Percentiles rank a stretch among this genome's conserved stretches.
These are phyloP conservation scores for Pelagia noctiluca DNA, from an alignment of 30 jellyfish, hydroid and myxozoan genomes.

Conservation along the genomic window DNA sequence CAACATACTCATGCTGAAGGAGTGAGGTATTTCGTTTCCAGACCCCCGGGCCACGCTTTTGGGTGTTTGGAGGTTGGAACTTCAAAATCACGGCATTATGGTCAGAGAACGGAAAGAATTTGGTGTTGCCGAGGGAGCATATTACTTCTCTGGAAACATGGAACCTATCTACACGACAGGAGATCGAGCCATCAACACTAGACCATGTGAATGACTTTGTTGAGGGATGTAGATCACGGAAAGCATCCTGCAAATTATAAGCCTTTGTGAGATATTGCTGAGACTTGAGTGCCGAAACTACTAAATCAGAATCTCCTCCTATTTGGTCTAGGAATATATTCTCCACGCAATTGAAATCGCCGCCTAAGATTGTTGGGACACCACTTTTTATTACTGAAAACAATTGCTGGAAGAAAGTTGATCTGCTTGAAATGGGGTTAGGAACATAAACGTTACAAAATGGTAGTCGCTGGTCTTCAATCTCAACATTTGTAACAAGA, in stretches of 20 bases:
- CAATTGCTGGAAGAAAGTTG: not conserved
- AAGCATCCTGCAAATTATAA: not conserved
- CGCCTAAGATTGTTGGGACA: not conserved
- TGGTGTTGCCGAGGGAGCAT: too few relatives aligned
- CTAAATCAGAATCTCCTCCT: not conserved
- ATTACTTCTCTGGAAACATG: not conserved
- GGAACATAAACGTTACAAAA: not conserved
- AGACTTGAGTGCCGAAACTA: not conserved
- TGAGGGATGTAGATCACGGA: not conserved
- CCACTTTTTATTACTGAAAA: not conserved
- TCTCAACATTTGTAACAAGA: not conserved
- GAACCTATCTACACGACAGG: not conserved
- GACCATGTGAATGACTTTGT: not conserved
- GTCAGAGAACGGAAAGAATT: not conserved
- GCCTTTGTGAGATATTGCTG: not conserved
- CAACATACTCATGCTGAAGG: not conserved
- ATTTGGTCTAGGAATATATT: not conserved
- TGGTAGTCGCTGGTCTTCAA: not conserved
- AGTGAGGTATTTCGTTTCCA: not conserved
- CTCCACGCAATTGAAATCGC: not conserved
- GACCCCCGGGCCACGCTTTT: not conserved
- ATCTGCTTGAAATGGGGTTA: not conserved
- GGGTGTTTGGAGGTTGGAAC: not conserved
- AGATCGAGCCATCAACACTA: not conserved
- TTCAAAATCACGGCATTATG: not conserved